phyloP scores from a whole-genome alignment of 2,113 vertebrate genomes.

The Crotalus tigris region DNA sequence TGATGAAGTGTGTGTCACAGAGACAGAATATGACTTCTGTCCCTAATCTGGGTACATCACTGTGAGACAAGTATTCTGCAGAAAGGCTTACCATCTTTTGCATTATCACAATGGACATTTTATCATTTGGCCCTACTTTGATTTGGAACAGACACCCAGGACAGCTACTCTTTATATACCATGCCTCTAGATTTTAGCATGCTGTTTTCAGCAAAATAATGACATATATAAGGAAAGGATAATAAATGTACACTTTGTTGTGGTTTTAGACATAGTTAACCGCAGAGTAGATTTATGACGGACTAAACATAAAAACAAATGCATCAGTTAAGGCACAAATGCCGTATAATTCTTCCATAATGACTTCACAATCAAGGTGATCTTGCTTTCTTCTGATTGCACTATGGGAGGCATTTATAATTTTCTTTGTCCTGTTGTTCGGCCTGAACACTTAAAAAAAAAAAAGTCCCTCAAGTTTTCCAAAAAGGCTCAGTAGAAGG shows the following conservation, averaged over 20 bases:
- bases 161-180: neutral
- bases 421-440: neutral
- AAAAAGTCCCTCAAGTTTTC: neutral
- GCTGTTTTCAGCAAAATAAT: neutral
- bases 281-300: neutral
- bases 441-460: neutral
- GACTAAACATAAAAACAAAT: neutral
- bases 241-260: neutral
- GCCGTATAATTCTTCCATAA: neutral
- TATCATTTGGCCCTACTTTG: neutral
- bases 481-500: neutral
- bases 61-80: neutral
- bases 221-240: neutral
- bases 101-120: neutral
- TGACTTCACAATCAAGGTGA: neutral
- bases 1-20: neutral
- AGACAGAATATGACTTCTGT: neutral
- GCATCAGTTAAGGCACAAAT: neutral
- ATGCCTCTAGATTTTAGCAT: neutral
- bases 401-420: neutral
- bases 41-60: neutral
- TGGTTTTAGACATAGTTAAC: neutral
- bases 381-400: neutral
- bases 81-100: neutral
- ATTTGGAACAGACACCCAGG: neutral